Evolutionary conservation across 2,888 invertebrate species (phyloP).

Genomic region (Caenorhabditis macrosperma): DNA sequence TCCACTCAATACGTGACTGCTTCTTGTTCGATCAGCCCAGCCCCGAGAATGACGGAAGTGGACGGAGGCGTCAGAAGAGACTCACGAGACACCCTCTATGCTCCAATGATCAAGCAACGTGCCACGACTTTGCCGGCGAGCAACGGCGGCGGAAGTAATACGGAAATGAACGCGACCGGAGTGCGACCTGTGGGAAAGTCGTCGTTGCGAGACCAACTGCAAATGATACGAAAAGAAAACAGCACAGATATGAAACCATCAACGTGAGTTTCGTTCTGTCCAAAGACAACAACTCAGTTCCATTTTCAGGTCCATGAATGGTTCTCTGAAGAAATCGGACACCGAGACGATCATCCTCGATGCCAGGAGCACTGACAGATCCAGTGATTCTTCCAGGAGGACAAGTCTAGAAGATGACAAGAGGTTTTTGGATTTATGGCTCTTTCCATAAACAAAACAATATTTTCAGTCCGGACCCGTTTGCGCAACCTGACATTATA

Average conservation of each 20-base stretch:
- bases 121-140: conserved; percentile 41
- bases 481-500: conserved; percentile 58
- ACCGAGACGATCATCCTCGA: conserved; percentile 31
- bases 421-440: too few relatives aligned
- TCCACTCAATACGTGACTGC: conserved; percentile 50
- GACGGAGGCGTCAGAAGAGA: conserved; percentile 12
- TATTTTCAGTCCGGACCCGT: conserved; percentile 39
- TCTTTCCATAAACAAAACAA: too few relatives aligned
- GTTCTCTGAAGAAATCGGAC: conserved; percentile 29
- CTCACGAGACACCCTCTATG: conserved; percentile 37
- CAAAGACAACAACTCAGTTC: not conserved
- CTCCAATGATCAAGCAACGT: conserved; percentile 57
- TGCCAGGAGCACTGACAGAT: conserved; percentile 35
- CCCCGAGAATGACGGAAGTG: conserved; percentile 1
- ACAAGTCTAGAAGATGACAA: conserved; percentile 43
- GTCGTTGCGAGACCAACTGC: conserved; percentile 56
- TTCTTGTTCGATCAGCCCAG: conserved; percentile 44
- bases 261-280: conserved; percentile 28
- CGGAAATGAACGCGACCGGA: conserved; percentile 36
- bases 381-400: conserved; percentile 37
- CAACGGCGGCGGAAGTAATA: conserved; percentile 30
- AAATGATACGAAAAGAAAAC: conserved; percentile 54
- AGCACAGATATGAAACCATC: conserved; percentile 41
- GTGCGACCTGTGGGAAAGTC: conserved; percentile 54
- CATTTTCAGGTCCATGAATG: conserved; percentile 33